phyloP scores from a whole-genome alignment of 1,140 invertebrate genomes.

The Batillaria attramentaria region DNA sequence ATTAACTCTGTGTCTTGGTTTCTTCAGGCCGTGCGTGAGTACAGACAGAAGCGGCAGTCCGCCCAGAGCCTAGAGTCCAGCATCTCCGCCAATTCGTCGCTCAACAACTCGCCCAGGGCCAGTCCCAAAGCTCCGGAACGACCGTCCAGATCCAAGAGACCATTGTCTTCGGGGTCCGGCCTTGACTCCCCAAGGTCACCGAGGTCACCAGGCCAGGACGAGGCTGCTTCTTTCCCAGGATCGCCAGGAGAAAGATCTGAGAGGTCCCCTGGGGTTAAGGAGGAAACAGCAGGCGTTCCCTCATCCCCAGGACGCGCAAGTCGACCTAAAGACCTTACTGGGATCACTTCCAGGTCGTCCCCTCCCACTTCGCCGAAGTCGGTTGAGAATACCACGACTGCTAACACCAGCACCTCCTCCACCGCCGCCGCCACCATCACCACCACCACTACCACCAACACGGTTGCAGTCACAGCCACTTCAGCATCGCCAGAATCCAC shows the following conservation, averaged over 20 bases:
- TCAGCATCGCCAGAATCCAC: no score
- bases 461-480: no score
- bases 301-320: background rate
- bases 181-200: background rate
- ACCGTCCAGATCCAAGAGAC: background rate
- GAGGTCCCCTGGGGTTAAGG: background rate
- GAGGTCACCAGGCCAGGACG: background rate
- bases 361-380: no score
- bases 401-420: no score
- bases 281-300: background rate
- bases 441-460: no score
- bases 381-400: no score
- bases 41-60: conserved; percentile 52
- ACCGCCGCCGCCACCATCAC: no score
- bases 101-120: conserved; percentile 6
- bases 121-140: background rate
- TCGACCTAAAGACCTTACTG: background rate
- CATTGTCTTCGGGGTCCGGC: background rate
- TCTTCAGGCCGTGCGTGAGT: conserved; percentile 47
- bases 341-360: no score
- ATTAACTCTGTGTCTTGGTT: background rate
- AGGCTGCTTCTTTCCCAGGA: background rate
- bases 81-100: conserved; percentile 13
- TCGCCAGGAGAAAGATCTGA: background rate
- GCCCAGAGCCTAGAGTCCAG: conserved; percentile 21